Percentiles rank a stretch among this genome's conserved stretches.
Conservation (phyloP, 2,888 invertebrate species). For the Pristionchus mayeri region DNA sequence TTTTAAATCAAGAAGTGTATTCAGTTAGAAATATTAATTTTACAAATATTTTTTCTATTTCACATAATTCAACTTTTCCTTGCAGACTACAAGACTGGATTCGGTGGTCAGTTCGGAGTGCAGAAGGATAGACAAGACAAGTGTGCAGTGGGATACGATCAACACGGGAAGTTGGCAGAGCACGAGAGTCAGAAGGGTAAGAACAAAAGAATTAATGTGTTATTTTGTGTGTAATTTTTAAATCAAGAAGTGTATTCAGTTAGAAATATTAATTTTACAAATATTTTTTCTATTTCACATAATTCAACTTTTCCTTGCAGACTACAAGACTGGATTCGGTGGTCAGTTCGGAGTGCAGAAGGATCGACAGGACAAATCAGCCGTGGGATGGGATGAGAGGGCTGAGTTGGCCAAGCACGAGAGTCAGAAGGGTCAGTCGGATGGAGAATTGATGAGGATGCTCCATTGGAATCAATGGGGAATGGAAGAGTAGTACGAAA, state of each 20-base stretch:
- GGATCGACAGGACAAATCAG: slow-evolving; percentile 83
- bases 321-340: slow-evolving; percentile 77
- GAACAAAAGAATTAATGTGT: too few relatives aligned
- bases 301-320: not conserved
- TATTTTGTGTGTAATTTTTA: too few relatives aligned
- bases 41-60: too few relatives aligned
- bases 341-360: slow-evolving; percentile 78
- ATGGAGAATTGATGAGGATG: too few relatives aligned
- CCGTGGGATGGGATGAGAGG: slow-evolving; percentile 88
- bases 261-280: too few relatives aligned
- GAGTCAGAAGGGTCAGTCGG: slow-evolving; percentile 80
- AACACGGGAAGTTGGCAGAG: slow-evolving; percentile 39
- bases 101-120: slow-evolving; percentile 67
- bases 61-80: too few relatives aligned
- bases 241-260: too few relatives aligned
- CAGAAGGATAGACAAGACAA: slow-evolving; percentile 49
- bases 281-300: not conserved
- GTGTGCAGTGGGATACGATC: slow-evolving; percentile 47
- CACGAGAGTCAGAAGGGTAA: slow-evolving; percentile 51
- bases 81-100: slow-evolving; percentile 77
- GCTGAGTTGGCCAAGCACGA: slow-evolving; percentile 87
- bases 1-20: too few relatives aligned
- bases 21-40: too few relatives aligned
- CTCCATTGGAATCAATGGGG: too few relatives aligned
- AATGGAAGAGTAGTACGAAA: too few relatives aligned